Percentiles rank a stretch among this genome's conserved stretches.
Conservation (phyloP, 2,113 vertebrate species). For the Marcusenius ussheri region DNA sequence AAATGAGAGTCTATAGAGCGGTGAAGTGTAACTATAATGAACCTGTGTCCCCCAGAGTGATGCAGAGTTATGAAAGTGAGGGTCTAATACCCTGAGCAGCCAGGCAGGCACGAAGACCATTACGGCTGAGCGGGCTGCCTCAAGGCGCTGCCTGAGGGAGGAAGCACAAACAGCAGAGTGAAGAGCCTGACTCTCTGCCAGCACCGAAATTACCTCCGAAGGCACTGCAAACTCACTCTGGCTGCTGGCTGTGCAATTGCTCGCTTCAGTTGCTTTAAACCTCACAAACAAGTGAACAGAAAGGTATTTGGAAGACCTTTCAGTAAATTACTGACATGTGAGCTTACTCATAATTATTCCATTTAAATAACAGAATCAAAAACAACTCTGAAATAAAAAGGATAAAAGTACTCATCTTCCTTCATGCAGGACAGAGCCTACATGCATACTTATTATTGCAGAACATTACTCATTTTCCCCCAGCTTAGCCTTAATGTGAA, state of each 20-base stretch:
- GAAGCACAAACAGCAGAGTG: not conserved
- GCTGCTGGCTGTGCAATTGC: not conserved
- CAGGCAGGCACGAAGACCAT: slow-evolving; percentile 23
- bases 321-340: not conserved
- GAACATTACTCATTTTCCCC: not conserved
- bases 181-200: not conserved
- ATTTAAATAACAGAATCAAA: not conserved
- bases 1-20: slow-evolving; percentile 40
- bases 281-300: not conserved
- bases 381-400: not conserved
- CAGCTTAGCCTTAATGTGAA: not conserved
- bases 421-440: not conserved
- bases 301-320: not conserved
- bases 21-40: slow-evolving; percentile 44
- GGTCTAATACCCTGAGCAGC: slow-evolving; percentile 30
- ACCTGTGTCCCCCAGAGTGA: slow-evolving; percentile 47
- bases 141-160: slow-evolving; percentile 5
- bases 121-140: not conserved
- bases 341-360: not conserved
- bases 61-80: slow-evolving; percentile 53
- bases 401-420: not conserved
- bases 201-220: not conserved
- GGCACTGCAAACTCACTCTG: not conserved
- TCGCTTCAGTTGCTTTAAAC: not conserved
- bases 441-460: not conserved